A percentile compares a stretch with the other conserved stretches of the same genome.
These are phyloP conservation scores for Drosophila sproati DNA, from an alignment of 1,140 invertebrate species.

Conservation along the genomic window DNA sequence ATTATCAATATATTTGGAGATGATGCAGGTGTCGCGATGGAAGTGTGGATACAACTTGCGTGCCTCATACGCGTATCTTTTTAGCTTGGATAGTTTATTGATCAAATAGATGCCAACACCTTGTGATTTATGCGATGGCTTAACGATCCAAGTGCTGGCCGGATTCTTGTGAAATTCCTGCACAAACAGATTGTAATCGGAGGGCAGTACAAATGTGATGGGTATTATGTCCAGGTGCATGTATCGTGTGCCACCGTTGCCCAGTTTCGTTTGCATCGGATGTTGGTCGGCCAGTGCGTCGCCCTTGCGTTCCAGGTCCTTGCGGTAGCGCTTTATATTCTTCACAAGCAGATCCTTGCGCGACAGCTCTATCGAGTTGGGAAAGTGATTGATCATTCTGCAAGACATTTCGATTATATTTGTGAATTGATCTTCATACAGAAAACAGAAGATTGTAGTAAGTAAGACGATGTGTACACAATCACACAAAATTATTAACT, in stretches of 20 bases:
- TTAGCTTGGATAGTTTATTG: constrained; percentile 94
- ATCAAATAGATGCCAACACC: constrained; percentile 94
- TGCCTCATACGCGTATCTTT: constrained; percentile 93
- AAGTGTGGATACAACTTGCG: constrained; percentile 91
- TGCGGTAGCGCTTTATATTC: constrained; percentile 97
- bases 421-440: no score
- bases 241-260: constrained; percentile 90
- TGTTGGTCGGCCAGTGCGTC: constrained; percentile 91
- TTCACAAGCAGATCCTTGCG: constrained; percentile 97
- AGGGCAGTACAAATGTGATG: constrained; percentile 95
- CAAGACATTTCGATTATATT: not conserved
- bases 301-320: constrained; percentile 95
- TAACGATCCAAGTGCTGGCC: constrained; percentile 98
- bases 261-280: constrained; percentile 86
- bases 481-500: no score
- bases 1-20: constrained; percentile 95
- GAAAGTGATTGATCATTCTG: constrained; percentile 94
- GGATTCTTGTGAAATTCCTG: constrained; percentile 96
- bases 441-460: no score
- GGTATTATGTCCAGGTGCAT: constrained; percentile 95
- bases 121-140: constrained; percentile 96
- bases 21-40: constrained; percentile 94
- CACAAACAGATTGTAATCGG: constrained; percentile 97
- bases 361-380: constrained; percentile 97
- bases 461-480: no score